A percentile compares a stretch with the other conserved stretches of the same genome.
Conservation (phyloP, 2,888 invertebrate genomes). For the Tethea ocularis region DNA sequence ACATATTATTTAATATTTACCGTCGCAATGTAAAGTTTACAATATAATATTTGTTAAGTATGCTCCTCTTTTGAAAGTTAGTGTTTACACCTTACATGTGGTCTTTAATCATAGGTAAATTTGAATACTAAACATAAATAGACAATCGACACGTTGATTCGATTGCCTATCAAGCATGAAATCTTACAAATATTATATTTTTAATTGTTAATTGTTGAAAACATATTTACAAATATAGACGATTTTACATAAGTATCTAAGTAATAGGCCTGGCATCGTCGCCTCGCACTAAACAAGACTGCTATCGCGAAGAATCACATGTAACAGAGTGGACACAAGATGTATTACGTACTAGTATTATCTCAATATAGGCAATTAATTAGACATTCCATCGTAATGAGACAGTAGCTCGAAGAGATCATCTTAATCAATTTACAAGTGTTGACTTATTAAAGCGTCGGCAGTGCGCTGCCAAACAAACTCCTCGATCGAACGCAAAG, state of each 20-base stretch:
- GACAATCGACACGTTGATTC: slow-evolving; percentile 46
- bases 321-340: too few relatives aligned
- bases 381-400: slow-evolving; percentile 13
- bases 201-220: too few relatives aligned
- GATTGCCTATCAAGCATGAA: slow-evolving; percentile 34
- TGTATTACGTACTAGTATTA: not conserved
- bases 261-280: too few relatives aligned
- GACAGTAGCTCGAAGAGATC: slow-evolving; percentile 39
- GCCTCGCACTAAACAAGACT: too few relatives aligned
- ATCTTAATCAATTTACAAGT: slow-evolving; percentile 74
- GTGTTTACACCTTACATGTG: slow-evolving; percentile 73
- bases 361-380: not conserved
- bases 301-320: too few relatives aligned
- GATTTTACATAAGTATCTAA: too few relatives aligned
- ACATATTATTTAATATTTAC: slow-evolving; percentile 83
- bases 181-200: not conserved
- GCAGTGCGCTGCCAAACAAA: slow-evolving; percentile 67
- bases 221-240: too few relatives aligned
- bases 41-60: slow-evolving; percentile 82
- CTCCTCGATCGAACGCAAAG: slow-evolving; percentile 80
- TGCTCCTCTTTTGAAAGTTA: slow-evolving; percentile 79
- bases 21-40: slow-evolving; percentile 78
- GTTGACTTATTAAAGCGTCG: slow-evolving; percentile 59
- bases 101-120: slow-evolving; percentile 80
- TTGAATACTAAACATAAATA: slow-evolving; percentile 65